A percentile compares a stretch with the other conserved stretches of the same genome.
Conservation (phyloP, 2,888 invertebrate species). For the Diarsia dahlii region DNA sequence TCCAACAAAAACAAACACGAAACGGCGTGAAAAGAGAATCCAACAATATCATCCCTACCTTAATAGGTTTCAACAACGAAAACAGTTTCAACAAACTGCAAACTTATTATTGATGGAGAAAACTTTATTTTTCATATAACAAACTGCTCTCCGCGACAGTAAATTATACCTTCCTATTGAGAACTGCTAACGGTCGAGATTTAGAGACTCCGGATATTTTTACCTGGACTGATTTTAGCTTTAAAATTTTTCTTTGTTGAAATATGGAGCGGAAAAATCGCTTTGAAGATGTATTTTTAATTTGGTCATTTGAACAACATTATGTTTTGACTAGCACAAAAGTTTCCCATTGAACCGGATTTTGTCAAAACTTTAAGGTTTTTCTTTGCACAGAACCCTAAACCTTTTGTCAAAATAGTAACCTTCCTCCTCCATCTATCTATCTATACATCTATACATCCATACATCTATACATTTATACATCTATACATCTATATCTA, state of each 20-base stretch:
- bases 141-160: slow-evolving; percentile 63
- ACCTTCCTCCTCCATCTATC: no score
- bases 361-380: no score
- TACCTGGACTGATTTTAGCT: slow-evolving; percentile 53
- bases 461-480: no score
- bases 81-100: slow-evolving; percentile 51
- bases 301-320: background rate
- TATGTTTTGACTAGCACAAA: background rate
- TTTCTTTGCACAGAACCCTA: no score
- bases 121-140: slow-evolving; percentile 62
- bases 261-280: background rate
- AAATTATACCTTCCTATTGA: slow-evolving; percentile 62
- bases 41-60: slow-evolving; percentile 27
- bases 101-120: slow-evolving; percentile 66
- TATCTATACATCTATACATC: no score
- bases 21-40: slow-evolving; percentile 31
- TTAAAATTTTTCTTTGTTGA: slow-evolving; percentile 14
- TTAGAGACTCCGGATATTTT: slow-evolving; percentile 56
- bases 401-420: no score
- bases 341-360: no score
- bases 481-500: no score
- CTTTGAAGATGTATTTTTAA: background rate
- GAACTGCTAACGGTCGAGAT: slow-evolving; percentile 61
- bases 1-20: background rate
- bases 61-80: slow-evolving; percentile 48